Conservation (phyloP, 1,140 invertebrate genomes). For the Ephestia elutella region DNA sequence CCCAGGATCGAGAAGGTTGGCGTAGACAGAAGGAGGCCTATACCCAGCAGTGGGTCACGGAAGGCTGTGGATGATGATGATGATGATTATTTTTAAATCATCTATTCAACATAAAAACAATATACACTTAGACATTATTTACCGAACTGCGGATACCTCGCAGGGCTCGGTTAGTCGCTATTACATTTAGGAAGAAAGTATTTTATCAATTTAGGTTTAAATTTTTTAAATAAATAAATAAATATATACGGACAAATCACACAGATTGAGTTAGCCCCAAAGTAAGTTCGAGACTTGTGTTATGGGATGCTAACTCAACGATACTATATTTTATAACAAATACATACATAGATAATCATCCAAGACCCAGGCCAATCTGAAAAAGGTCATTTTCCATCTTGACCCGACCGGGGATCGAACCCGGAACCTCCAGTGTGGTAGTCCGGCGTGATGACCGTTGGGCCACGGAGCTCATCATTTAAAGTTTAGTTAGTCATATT, state of each 20-base stretch:
- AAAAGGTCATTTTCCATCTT: neutral
- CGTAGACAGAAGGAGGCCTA: too few species aligned
- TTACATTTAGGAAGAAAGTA: too few species aligned
- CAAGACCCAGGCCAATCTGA: neutral
- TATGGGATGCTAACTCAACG: neutral
- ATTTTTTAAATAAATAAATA: neutral
- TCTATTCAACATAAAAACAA: too few species aligned
- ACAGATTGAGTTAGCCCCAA: neutral
- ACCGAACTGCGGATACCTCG: too few species aligned
- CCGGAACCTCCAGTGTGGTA: neutral
- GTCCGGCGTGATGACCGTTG: neutral
- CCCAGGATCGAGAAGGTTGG: too few species aligned
- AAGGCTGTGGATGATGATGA: too few species aligned
- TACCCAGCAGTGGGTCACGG: too few species aligned
- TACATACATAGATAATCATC: neutral
- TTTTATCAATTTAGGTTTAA: neutral
- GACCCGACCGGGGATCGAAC: neutral
- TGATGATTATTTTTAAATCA: too few species aligned
- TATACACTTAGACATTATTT: too few species aligned
- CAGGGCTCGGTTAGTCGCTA: too few species aligned
- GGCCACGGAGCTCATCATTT: neutral
- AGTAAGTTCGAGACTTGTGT: neutral
- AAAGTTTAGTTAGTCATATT: too few species aligned
- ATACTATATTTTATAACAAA: neutral
- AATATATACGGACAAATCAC: neutral